Conservation (phyloP, 2,113 vertebrate genomes). For the Oncorhynchus mykiss region DNA sequence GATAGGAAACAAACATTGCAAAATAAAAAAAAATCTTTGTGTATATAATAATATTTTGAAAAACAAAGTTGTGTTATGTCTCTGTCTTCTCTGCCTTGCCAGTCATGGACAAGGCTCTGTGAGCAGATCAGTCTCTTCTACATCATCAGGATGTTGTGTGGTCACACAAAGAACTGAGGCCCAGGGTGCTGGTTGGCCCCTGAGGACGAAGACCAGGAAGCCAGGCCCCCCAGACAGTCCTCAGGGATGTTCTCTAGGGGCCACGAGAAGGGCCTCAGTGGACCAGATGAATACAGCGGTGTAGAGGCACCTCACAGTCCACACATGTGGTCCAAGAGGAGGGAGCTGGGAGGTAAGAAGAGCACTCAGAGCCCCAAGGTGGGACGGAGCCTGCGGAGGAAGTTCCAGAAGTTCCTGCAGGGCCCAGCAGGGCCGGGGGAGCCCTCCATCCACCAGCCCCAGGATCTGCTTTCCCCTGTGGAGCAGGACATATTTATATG, state of each 20-base stretch:
- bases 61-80: neutral
- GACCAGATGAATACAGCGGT: constrained; percentile 70
- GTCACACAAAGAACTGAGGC: constrained; percentile 32
- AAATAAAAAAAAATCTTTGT: neutral
- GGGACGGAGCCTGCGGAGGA: constrained; percentile 60
- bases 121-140: constrained; percentile 8
- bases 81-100: constrained; percentile 11
- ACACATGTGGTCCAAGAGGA: constrained; percentile 64
- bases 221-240: constrained; percentile 8
- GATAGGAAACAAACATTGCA: neutral
- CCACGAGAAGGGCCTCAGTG: constrained; percentile 60
- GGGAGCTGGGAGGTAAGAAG: constrained; percentile 63
- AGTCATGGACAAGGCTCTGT: constrained; percentile 16
- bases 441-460: constrained; percentile 43
- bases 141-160: constrained; percentile 25
- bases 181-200: constrained; percentile 24
- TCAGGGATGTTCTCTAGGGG: constrained; percentile 78
- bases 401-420: constrained; percentile 80
- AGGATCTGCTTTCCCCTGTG: constrained; percentile 44
- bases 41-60: neutral
- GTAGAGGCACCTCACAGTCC: constrained; percentile 47
- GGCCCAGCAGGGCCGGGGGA: constrained; percentile 72
- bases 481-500: constrained; percentile 71
- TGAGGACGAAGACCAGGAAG: constrained; percentile 37
- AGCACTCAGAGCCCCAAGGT: constrained; percentile 66